phyloP scores from a whole-genome alignment of 37 sponge, comb jelly and placozoan species.

The Hexactinellida sp. region DNA sequence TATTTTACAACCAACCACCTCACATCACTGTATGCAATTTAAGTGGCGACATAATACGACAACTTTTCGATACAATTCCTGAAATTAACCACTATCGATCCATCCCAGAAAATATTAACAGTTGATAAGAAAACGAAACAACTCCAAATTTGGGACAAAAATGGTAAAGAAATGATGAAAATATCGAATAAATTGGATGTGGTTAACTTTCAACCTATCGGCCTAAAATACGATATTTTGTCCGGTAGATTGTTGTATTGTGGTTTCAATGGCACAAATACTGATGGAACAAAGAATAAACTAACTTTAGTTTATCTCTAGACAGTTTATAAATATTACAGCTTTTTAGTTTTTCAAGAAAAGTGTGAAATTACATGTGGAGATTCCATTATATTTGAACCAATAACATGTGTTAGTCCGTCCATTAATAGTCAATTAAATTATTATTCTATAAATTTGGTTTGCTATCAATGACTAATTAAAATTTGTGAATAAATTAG shows the following conservation, averaged over 20 bases:
- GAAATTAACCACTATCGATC: not conserved
- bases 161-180: not conserved
- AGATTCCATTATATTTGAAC: too few species aligned
- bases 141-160: not conserved
- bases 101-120: not conserved
- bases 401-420: too few species aligned
- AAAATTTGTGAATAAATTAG: too few species aligned
- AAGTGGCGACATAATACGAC: not conserved
- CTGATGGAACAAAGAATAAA: not conserved
- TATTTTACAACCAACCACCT: not conserved
- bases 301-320: not conserved
- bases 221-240: not conserved
- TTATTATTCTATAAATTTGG: too few species aligned
- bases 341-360: too few species aligned
- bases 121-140: not conserved
- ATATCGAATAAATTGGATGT: not conserved
- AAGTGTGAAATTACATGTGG: too few species aligned
- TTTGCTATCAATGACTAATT: too few species aligned
- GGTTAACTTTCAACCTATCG: not conserved
- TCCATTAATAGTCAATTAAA: too few species aligned
- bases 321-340: too few species aligned
- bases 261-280: too few species aligned
- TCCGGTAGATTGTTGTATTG: not conserved
- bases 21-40: not conserved
- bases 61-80: not conserved